A percentile compares a stretch with the other conserved stretches of the same genome.
Conservation (phyloP, 1,140 invertebrate species). For the Matsumurasca onukii region DNA sequence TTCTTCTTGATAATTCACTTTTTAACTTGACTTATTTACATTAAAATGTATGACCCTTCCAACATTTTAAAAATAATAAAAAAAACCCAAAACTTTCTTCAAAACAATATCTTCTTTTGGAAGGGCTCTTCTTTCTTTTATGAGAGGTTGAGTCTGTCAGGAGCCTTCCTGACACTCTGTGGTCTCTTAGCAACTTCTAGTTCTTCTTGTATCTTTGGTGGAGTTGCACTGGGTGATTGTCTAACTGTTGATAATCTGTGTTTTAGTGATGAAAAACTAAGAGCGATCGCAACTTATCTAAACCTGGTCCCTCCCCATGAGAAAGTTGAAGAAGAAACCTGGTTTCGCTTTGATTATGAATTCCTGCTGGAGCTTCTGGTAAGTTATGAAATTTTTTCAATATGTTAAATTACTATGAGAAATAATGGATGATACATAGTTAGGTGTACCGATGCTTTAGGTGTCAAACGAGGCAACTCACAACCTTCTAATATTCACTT, state of each 20-base stretch:
- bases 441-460: too few relatives aligned
- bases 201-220: not conserved
- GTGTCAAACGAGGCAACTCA: too few relatives aligned
- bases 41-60: too few relatives aligned
- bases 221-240: not conserved
- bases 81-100: too few relatives aligned
- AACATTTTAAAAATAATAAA: too few relatives aligned
- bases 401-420: not conserved
- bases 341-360: conserved; percentile 73
- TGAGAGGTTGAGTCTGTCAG: not conserved
- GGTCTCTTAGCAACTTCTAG: not conserved
- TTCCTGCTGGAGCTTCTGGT: conserved; percentile 87
- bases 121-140: not conserved
- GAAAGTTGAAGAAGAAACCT: conserved; percentile 62
- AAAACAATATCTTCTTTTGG: too few relatives aligned
- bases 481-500: too few relatives aligned
- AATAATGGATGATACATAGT: conserved; percentile 3
- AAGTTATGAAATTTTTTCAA: conserved; percentile 42
- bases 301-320: conserved; percentile 81
- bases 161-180: not conserved
- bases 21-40: too few relatives aligned
- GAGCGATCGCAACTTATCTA: conserved; percentile 81
- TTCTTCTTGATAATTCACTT: too few relatives aligned
- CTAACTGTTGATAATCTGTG: too few relatives aligned
- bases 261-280: conserved; percentile 74